Base-by-base conservation (phyloP, 2,113 vertebrate genomes). In the Mohoua ochrocephala region DNA sequence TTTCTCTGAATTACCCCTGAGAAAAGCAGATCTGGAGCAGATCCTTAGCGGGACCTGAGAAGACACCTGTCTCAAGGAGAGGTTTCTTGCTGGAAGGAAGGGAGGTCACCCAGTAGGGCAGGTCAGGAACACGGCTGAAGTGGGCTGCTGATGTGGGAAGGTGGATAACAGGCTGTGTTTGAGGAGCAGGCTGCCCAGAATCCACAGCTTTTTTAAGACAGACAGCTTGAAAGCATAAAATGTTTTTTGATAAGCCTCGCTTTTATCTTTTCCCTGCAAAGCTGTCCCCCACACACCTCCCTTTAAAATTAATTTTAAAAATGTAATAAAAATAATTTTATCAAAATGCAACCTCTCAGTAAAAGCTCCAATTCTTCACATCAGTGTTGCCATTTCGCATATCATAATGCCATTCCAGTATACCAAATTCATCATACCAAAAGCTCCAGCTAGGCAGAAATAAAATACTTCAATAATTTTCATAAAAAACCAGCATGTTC, bases 51-150 rank as follows among this genome's bases (percentile, higher is more conserved):
- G 39, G 35, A 74, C 4, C 4, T 26, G 30, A 42, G 35, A 68
- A 74, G 49, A 82, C 21, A 75, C 1, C 6, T 79, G 31, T n/a
- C 47, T 68, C 24, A 59, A 50, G 47, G 28, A 81, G 30, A 79
- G 2, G 11, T 24, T 76, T 74, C 42, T 69, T 70, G 23, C 15
- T 67, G 52, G 27, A 59, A n/a, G 5, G 23, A 73, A 89, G 23
- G 31, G 14, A 71, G 13, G 5, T 84, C 3, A 9, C 15, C 10
- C 37, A 20, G 33, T 42, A 14, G 31, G 23, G 15, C 0, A 0
- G 11, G 6, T 45, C 10, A 7, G 63, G 10, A 68, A 3, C n/a
- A 28, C 4, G 18, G 17, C 41, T 86, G 44, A 91, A 73, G 9
- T 6, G 21, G 28, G 53, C 12, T 60, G 22, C 37, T 41, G 45